Evolutionary conservation across 1,140 invertebrate genomes (phyloP), one percentile per base, ranked within the genome.

Genomic region (Pogonomyrmex barbatus): DNA sequence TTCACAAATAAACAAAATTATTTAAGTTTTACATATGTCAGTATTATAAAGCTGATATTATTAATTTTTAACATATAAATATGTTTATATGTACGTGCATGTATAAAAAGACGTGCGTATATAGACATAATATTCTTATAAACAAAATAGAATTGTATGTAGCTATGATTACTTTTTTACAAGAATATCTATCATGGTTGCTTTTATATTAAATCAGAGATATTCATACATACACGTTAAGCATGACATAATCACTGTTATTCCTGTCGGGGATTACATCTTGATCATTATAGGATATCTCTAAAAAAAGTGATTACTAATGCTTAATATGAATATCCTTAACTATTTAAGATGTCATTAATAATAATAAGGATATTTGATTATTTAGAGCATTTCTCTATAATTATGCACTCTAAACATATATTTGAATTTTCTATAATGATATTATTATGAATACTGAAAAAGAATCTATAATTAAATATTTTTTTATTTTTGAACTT

Each of bases 261-360:
- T 62, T 0, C 24, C 24, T 24, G 62, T 50, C 33, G 14, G 33
- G 24, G 4, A n/a, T 77, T 4, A 60, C 9, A 36, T 47, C 8
- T 36, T 47, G 42, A 47, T 47, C 9, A 36, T 77, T n/a, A 33
- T 6, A 10, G n/a, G 4, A 62, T 47, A 30, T 24, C 6, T 63
- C 10, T n/a, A n/a, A n/a, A n/a, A n/a, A n/a, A n/a, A 10, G 24
- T 33, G 17, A 65, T 79, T 39, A 4, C 30, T 78, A 0, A 12
- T 78, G 1, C 47, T 36, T 4, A 50, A 17, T 0, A n/a, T 65
- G 5, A 65, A 42, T 60, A 4, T 1, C 1, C 2, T 62, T 36
- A n/a, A 36, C 39, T 78, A 50, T n/a, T 10, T 65, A 65, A 65
- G 33, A n/a, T 78, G 3, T 63, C 58, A 50, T 5, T 65, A 65